These are phyloP conservation scores for Pipistrellus nathusii DNA, from an alignment of 2,797 vertebrate species.

Conservation along the genomic window DNA sequence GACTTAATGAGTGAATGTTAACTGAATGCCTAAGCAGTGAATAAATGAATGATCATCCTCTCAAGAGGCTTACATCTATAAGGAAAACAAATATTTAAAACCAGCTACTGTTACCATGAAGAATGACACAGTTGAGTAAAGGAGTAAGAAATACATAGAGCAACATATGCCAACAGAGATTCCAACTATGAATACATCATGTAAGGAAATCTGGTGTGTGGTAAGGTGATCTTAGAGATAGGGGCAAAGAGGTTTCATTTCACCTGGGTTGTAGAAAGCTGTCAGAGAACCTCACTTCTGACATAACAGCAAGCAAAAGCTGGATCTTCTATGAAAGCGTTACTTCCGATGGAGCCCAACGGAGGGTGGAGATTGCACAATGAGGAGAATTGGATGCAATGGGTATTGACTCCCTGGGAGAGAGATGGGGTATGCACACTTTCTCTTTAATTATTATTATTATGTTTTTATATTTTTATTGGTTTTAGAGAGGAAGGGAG, in stretches of 20 bases:
- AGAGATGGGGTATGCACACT: background rate
- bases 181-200: background rate
- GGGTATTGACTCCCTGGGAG: background rate
- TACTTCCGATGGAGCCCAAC: background rate
- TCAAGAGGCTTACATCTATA: background rate
- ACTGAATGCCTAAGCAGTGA: background rate
- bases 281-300: background rate
- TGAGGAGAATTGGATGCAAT: background rate
- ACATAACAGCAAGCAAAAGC: background rate
- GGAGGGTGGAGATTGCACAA: background rate
- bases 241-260: background rate
- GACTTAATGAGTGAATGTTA: background rate
- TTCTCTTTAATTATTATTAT: too few species aligned
- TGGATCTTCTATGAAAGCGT: background rate
- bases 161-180: background rate
- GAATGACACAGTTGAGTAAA: background rate
- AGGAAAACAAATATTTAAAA: slow-evolving; percentile 12
- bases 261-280: background rate
- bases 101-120: background rate
- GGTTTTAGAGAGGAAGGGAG: too few species aligned
- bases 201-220: background rate
- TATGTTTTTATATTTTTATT: too few species aligned
- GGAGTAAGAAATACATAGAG: background rate
- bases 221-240: background rate
- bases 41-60: background rate